Base-by-base conservation (phyloP, 1,140 invertebrate species). In the Diploscapter pachys region DNA sequence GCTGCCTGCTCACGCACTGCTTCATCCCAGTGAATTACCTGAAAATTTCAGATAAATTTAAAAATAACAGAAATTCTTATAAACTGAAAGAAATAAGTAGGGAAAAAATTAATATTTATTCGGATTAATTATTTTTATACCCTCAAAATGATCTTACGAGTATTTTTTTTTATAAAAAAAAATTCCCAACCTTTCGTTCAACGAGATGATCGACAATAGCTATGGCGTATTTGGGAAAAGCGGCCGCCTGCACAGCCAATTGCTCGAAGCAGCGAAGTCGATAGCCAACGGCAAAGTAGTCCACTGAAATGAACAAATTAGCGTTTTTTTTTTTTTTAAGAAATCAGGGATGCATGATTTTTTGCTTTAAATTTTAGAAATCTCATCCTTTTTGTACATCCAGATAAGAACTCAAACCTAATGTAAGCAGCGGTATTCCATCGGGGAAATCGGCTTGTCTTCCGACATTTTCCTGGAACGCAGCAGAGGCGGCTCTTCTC, bases 231-330 rank as follows among this genome's bases (percentile, higher is more conserved):
- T 95, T 93, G 13, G 90, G 87, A 83, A 90, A 96, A 73, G 92
- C 88, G 0, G 93, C 93, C 57, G 90, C 90, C 90, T 78, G 48
- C 6, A 77, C 76, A 59, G 81, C 77, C 8, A 98, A 90, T 78
- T 92, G 90, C 2, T 95, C 87, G 86, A 91, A 99, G 4, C 95
- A 92, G 84, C 93, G 91, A 79, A 89, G 91, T 48, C 93, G 87
- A 13, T 92, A 91, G 5, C 94, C 94, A n/a, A 99, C 93, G 61
- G 93, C 91, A 86, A 92, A 95, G 86, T 97, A 99, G 88, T 99
- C 96, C 31, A 94, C 75, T 5, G 50, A 57, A 57, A 66, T 5
- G 56, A 65, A 65, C 8, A 8, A 31, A 9, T 65, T 59, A 31
- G 2, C 57, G n/a, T n/a, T n/a, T n/a, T n/a, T n/a, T n/a, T n/a